Percentiles rank a stretch among this genome's conserved stretches.
phyloP scores from a whole-genome alignment of 2,888 invertebrate genomes.

The Parelbella ahira region DNA sequence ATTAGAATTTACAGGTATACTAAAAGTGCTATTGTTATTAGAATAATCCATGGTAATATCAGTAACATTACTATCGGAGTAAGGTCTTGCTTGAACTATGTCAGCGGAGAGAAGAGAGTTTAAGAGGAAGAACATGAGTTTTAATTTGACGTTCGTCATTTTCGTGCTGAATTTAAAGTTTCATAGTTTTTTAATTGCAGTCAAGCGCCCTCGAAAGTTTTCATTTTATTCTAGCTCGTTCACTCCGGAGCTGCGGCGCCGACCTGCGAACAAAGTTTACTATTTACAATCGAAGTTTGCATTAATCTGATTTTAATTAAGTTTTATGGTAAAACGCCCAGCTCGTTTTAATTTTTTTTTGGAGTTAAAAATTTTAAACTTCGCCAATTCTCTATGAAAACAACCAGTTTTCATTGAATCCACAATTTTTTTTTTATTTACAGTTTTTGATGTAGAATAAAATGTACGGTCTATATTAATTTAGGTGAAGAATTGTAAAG shows the following conservation, averaged over 20 bases:
- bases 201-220: constrained; percentile 32
- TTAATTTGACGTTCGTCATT: constrained; percentile 76
- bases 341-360: constrained; percentile 21
- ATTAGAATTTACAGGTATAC: constrained; percentile 61
- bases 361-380: constrained; percentile 18
- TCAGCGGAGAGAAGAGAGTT: constrained; percentile 62
- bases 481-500: too few species aligned
- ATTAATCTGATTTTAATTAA: constrained; percentile 29
- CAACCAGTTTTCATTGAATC: too few species aligned
- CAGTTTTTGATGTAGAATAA: too few species aligned
- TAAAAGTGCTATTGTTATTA: constrained; percentile 52
- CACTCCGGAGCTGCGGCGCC: constrained; percentile 16
- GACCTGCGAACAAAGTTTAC: constrained; percentile 46
- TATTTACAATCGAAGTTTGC: constrained; percentile 38
- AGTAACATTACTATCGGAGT: constrained; percentile 48
- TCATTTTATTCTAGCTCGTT: constrained; percentile 27
- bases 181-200: constrained; percentile 38
- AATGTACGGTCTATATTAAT: too few species aligned
- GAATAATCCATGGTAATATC: constrained; percentile 52
- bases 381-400: constrained; percentile 8
- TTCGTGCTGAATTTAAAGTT: constrained; percentile 36
- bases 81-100: constrained; percentile 61
- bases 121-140: constrained; percentile 67
- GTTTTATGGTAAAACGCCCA: constrained; percentile 14
- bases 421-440: too few species aligned